Evolutionary conservation across 2,113 vertebrate species (phyloP).

Genomic region (Dasyornis broadbenti): DNA sequence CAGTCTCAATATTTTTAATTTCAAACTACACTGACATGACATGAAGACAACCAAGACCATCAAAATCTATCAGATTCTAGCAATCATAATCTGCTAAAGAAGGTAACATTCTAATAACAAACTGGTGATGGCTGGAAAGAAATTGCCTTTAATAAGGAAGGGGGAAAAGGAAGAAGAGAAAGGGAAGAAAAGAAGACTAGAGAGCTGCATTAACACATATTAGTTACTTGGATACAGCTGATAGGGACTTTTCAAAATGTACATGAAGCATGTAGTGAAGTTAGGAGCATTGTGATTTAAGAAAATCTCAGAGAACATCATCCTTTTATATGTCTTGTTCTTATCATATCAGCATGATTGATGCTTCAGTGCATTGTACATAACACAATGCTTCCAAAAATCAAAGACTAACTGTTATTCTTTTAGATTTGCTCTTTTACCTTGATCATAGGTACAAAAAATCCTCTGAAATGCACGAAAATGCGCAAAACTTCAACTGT

Average conservation of each 20-base stretch:
- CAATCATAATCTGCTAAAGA: not conserved
- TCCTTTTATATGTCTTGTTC: not conserved
- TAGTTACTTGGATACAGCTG: not conserved
- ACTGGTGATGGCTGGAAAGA: not conserved
- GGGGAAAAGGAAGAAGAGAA: not conserved
- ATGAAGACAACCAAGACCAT: not conserved
- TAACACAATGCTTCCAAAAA: not conserved
- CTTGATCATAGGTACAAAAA: not conserved
- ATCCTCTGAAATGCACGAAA: not conserved
- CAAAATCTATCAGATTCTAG: not conserved
- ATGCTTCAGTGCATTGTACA: not conserved
- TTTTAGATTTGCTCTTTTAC: not conserved
- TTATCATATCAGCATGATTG: not conserved
- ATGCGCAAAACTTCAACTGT: not conserved
- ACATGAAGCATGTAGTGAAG: not conserved
- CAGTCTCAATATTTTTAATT: slow-evolving; percentile 16
- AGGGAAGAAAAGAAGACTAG: not conserved
- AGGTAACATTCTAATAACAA: slow-evolving; percentile 1
- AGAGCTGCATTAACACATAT: not conserved
- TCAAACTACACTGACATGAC: not conserved
- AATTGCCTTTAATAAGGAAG: not conserved
- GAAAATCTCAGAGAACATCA: not conserved
- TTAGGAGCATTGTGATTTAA: not conserved
- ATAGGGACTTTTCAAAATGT: not conserved
- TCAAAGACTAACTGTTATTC: slow-evolving; percentile 15